Base-by-base conservation (phyloP, 1,140 invertebrate species). In the Halyomorpha halys region DNA sequence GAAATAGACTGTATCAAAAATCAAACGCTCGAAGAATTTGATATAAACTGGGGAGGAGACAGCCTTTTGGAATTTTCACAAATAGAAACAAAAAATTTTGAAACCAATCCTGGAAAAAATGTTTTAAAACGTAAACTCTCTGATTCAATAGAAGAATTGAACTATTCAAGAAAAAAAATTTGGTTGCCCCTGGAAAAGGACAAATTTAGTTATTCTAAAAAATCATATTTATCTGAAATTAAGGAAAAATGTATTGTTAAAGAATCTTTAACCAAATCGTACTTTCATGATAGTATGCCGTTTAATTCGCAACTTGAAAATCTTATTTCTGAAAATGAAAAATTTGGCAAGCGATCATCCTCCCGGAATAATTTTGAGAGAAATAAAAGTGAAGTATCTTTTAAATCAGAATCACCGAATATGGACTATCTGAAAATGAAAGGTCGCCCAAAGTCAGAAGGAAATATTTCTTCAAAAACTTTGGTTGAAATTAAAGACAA, bases 21-120 rank as follows among this genome's bases (percentile, higher is more conserved):
- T 15, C 44, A 59, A 39, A 16, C 44, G 0, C 44, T 63, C 21
- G 66, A 70, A 62, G 67, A 65, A 27, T 67, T 70, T 21, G 70
- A 72, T 65, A 64, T 64, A 11, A 70, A 72, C 68, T 62, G 53
- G 44, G 71, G 71, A 23, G 71, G 71, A 11, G 71, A 70, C 16
- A 71, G 68, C 65, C 44, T 72, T 30, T 61, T 72, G 25, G 66
- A 71, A 63, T 56, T 65, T 21, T 70, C 67, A 45, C 44, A 39
- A 30, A 39, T 61, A 8, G 18, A 18, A 61, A 44, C 8, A 14
- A 65, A 45, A 9, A 59, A 1, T n/a, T 59, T 23, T 44, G 59
- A 44, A 39, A 56, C 16, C 13, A 44, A 64, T 23, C n/a, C 23
- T 9, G 60, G 19, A 59, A 9, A 13, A 39, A 39, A 39, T 39